Percentiles rank a stretch among this genome's conserved stretches.
phyloP scores from a whole-genome alignment of 1,140 invertebrate genomes.

The Magallana ariakensis region DNA sequence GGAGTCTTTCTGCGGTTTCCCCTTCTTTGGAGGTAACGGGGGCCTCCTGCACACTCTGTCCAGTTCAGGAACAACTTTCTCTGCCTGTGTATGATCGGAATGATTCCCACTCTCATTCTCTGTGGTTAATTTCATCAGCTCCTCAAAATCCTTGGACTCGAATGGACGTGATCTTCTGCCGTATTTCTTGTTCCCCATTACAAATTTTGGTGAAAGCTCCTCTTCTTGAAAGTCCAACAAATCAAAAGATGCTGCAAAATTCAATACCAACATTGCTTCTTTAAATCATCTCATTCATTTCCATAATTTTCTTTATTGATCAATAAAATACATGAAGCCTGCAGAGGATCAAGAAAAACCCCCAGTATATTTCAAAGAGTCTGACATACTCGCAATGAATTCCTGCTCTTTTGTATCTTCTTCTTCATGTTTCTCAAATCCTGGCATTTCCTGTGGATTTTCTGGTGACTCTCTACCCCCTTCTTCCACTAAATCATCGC shows the following conservation, averaged over 20 bases:
- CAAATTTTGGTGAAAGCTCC: conserved; percentile 33
- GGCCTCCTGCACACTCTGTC: background rate
- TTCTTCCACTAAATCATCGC: background rate
- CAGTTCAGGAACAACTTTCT: background rate
- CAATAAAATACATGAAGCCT: no score
- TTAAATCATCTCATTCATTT: no score
- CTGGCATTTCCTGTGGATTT: background rate
- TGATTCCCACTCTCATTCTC: background rate
- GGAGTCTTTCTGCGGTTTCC: background rate
- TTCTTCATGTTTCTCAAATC: conserved; percentile 25
- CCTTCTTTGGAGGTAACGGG: background rate
- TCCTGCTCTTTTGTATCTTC: background rate
- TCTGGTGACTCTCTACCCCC: background rate
- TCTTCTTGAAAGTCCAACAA: background rate
- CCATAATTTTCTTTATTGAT: no score
- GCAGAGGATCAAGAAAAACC: no score
- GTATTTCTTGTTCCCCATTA: conserved; percentile 49
- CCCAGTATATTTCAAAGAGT: no score
- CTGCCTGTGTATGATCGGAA: background rate
- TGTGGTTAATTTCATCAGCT: background rate
- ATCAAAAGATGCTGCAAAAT: background rate
- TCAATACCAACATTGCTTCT: background rate
- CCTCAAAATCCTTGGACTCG: conserved; percentile 48
- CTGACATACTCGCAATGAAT: no score
- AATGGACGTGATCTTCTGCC: conserved; percentile 49